Evolutionary conservation across 2,888 invertebrate species (phyloP), one percentile per base, ranked within the genome.

Genomic region (Myopa testacea): DNA sequence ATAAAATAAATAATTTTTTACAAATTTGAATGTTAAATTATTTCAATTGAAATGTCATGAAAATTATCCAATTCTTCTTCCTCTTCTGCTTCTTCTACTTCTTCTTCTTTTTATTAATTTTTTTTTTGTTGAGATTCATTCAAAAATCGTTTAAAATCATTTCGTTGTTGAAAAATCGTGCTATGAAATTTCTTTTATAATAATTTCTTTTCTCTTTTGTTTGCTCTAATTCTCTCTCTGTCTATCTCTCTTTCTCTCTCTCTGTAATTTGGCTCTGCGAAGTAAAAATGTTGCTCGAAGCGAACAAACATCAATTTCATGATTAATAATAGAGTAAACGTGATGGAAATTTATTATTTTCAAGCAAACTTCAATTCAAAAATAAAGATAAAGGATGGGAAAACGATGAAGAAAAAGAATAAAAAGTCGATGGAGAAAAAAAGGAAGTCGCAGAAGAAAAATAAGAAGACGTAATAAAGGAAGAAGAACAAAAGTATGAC

Each of bases 321-420:
- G 75, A 75, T 75, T 75, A 75, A 75, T 75, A 75, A 75, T 68
- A 68, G 75, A 68, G 60, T 68, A 63, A 75, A 75, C 75, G 75
- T 75, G 75, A 69, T 75, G 60, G 14, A 60, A 75, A 75, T 68
- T 75, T 12, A 60, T 75, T 55, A 67, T 40, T 58, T 55, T 52
- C 34, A 38, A 62, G 10, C 40, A 14, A 55, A 37, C 16, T 50
- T 12, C 34, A 4, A 70, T 34, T 8, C 16, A 69, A 69, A 45
- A 5, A 10, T n/a, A 40, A 68, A 40, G 58, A 58, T 3, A 58
- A 58, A 14, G 52, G 52, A 52, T 26, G 26, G 26, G 26, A 26
- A 26, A 26, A 26, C 26, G 26, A 26, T 26, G 26, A 26, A 26
- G 26, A 26, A 26, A 26, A 1, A 26, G 1, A 26, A 26, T 1